Conservation (phyloP, 2,113 vertebrate species). For the Proteles cristata region DNA sequence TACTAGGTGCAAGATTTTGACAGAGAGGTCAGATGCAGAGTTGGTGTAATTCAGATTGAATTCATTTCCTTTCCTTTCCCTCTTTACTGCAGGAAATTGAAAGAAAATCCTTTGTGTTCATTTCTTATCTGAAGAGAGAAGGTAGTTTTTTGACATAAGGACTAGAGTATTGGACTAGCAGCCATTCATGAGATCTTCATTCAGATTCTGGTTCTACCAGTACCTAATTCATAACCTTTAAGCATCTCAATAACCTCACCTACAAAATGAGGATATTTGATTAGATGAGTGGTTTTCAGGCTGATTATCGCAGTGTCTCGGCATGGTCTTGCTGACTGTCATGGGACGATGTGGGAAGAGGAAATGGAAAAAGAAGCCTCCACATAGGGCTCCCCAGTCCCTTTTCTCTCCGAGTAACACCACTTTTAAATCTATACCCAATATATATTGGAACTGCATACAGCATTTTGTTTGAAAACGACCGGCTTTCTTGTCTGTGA, state of each 20-base stretch:
- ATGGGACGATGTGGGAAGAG: not conserved
- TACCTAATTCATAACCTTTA: not conserved
- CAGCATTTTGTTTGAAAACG: slow-evolving; percentile 31
- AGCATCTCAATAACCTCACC: not conserved
- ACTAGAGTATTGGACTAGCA: not conserved
- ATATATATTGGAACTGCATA: not conserved
- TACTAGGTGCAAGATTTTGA: not conserved
- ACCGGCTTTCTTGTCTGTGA: not conserved
- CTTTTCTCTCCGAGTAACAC: not conserved
- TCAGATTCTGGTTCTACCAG: not conserved
- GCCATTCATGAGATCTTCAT: not conserved
- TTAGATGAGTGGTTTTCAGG: not conserved
- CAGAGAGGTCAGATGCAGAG: not conserved
- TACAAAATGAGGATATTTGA: not conserved
- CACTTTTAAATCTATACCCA: not conserved
- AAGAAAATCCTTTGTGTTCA: not conserved
- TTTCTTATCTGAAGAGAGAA: not conserved
- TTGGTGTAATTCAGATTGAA: slow-evolving; percentile 12
- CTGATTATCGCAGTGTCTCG: not conserved
- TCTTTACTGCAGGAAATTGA: not conserved
- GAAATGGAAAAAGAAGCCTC: not conserved
- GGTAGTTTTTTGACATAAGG: not conserved
- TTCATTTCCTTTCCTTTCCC: slow-evolving; percentile 3
- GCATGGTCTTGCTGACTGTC: not conserved
- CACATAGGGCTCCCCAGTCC: not conserved